phyloP scores from a whole-genome alignment of 2,797 vertebrate species.

The Ciconia nigra region DNA sequence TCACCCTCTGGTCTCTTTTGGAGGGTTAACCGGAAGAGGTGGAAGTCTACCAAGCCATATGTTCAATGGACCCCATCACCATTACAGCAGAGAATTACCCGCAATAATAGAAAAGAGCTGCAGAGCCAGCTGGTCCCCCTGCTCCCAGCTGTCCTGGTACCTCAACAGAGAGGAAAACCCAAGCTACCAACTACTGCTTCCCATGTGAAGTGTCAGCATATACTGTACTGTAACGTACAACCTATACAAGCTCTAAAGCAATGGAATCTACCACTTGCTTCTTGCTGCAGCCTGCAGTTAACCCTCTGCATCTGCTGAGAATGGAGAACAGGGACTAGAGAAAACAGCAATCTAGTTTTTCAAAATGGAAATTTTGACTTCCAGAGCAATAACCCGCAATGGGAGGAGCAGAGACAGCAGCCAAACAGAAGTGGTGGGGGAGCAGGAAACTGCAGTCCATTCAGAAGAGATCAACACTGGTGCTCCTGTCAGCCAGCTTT shows the following conservation, averaged over 20 bases:
- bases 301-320: not conserved
- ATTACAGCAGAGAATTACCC: not conserved
- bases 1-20: not conserved
- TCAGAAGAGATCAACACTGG: not conserved
- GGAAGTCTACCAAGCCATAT: not conserved
- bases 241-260: not conserved
- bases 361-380: not conserved
- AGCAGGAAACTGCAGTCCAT: not conserved
- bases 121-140: not conserved
- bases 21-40: not conserved
- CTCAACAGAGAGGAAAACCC: not conserved
- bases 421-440: not conserved
- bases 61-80: not conserved
- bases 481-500: not conserved
- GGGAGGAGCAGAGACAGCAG: not conserved
- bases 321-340: not conserved
- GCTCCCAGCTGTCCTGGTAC: not conserved
- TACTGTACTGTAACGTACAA: not conserved
- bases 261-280: not conserved
- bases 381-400: not conserved
- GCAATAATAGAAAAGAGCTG: not conserved
- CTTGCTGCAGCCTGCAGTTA: not conserved
- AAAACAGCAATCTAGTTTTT: not conserved
- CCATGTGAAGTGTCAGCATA: not conserved
- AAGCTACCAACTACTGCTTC: not conserved